These are phyloP conservation scores for Shinisaurus crocodilurus DNA, from an alignment of 2,113 vertebrate genomes.

Conservation along the genomic window DNA sequence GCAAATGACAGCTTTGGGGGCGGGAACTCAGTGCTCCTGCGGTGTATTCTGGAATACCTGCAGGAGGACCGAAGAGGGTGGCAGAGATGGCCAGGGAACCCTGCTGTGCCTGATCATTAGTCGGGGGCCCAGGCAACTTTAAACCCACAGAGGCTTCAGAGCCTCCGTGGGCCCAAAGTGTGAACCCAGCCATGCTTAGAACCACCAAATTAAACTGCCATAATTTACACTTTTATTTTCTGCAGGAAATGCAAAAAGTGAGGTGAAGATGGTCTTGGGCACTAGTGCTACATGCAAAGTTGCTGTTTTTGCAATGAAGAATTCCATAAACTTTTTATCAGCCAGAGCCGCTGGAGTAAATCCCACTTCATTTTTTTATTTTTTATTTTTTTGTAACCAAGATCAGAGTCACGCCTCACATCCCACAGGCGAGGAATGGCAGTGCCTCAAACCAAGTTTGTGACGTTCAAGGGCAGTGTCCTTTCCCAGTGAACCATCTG, in stretches of 20 bases:
- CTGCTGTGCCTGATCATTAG: too few relatives aligned
- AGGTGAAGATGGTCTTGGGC: background rate
- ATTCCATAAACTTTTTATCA: background rate
- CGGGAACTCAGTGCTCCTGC: too few relatives aligned
- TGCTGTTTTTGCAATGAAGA: background rate
- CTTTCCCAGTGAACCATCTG: slow-evolving; percentile 5
- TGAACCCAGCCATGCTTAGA: too few relatives aligned
- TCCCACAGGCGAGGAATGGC: slow-evolving; percentile 5
- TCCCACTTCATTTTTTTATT: background rate
- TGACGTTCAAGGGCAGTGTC: background rate
- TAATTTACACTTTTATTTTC: background rate
- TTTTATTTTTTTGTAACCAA: background rate
- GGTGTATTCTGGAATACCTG: too few relatives aligned
- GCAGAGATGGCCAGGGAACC: too few relatives aligned
- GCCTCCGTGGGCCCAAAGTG: too few relatives aligned
- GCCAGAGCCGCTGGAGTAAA: background rate
- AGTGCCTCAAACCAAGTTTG: background rate
- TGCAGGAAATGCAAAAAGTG: background rate
- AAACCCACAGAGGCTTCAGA: too few relatives aligned
- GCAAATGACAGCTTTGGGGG: too few relatives aligned
- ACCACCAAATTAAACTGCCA: too few relatives aligned
- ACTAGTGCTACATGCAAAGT: background rate
- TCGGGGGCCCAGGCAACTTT: too few relatives aligned
- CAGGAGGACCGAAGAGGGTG: too few relatives aligned
- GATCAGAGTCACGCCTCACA: background rate